Base-by-base conservation (phyloP, 1,140 invertebrate species). In the Steinernema feltiae region DNA sequence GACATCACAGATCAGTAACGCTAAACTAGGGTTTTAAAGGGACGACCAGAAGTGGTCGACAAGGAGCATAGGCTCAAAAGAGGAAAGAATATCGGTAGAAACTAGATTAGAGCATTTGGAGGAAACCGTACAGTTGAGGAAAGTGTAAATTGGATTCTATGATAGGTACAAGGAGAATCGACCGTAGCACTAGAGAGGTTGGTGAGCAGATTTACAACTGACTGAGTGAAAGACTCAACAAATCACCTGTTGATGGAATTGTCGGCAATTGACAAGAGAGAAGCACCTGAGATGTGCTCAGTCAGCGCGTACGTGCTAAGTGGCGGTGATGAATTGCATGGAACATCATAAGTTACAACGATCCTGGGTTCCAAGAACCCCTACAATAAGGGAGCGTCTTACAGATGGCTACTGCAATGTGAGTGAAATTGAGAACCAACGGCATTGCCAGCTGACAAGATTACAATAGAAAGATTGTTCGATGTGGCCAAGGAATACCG, bases 401-500 rank as follows among this genome's bases (percentile, higher is more conserved):
- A 41, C 18, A n/a, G n/a, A n/a, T n/a, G n/a, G n/a, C n/a, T n/a
- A n/a, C n/a, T n/a, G n/a, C n/a, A n/a, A n/a, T n/a, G 7, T 46
- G 41, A 46, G 41, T 46, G 41, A 46, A 46, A 46, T 46, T 12
- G 41, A 12, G 7, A 46, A n/a, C 41, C 53, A 63, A 63, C 53
- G 53, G 53, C 53, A 63, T n/a, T n/a, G n/a, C n/a, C n/a, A n/a
- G n/a, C n/a, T n/a, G 53, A 63, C 53, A 21, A 63, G 53, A 21
- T 63, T 12, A 63, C 53, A 63, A 63, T 63, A 12, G 24, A 27
- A 63, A 27, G 15, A n/a, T 17, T 27, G 53, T 3, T 63, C 24
- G 24, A 27, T n/a, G 24, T 63, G 24, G 53, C 53, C 53, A 63
- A 15, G 41, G 41, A 27, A 63, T 7, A 63, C 53, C 53, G 53